Conservation (phyloP, 2,113 vertebrate species). For the Illadopsis cleaveri region DNA sequence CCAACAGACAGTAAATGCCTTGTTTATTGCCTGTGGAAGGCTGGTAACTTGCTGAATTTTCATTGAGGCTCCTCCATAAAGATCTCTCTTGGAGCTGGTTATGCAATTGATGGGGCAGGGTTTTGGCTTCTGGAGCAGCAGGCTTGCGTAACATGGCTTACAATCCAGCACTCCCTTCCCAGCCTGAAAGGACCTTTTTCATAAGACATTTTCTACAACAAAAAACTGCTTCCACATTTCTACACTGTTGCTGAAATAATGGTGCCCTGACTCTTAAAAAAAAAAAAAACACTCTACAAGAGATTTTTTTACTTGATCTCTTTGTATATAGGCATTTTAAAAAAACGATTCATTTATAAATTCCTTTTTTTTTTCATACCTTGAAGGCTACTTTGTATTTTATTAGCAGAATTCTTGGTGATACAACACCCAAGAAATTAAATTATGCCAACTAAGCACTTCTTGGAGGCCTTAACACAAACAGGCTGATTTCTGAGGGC, state of each 20-base stretch:
- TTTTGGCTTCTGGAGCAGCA: constrained; percentile 57
- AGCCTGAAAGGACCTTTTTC: constrained; percentile 44
- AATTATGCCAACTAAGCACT: neutral
- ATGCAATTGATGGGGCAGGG: constrained; percentile 46
- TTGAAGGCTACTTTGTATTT: neutral
- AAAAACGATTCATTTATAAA: neutral
- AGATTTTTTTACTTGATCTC: neutral
- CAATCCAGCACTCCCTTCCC: constrained; percentile 58
- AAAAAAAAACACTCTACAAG: neutral
- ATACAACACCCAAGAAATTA: neutral
- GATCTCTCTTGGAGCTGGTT: constrained; percentile 52
- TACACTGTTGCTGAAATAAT: neutral
- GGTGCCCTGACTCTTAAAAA: neutral
- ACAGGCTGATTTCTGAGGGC: neutral
- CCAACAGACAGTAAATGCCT: constrained; percentile 36
- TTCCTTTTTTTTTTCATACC: neutral
- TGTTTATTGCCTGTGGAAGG: constrained; percentile 49
- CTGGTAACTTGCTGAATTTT: constrained; percentile 44
- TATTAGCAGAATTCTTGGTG: neutral
- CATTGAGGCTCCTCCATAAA: neutral
- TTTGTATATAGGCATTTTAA: neutral
- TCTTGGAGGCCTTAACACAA: neutral
- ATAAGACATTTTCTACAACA: constrained; percentile 13
- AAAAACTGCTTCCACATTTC: constrained; percentile 22
- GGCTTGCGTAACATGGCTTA: constrained; percentile 73